phyloP scores from a whole-genome alignment of 2,888 invertebrate genomes.

The Lamellibrachia satsuma region DNA sequence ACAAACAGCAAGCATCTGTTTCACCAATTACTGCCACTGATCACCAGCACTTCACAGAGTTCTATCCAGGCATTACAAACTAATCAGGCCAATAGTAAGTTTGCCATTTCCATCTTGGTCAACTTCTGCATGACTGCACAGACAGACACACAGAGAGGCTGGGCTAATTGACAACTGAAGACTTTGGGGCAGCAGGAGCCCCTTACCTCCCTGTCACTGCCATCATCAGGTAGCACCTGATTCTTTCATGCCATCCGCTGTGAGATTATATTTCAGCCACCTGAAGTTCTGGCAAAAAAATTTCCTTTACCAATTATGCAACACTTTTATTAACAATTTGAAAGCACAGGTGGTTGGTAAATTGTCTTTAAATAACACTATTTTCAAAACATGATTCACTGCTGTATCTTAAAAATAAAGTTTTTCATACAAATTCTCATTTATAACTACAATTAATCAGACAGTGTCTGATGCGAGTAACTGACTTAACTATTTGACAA shows the following conservation, averaged over 20 bases:
- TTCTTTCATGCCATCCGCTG: not conserved
- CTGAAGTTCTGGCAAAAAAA: not conserved
- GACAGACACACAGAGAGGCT: not conserved
- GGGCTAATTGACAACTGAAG: not conserved
- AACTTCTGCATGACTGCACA: slow-evolving; percentile 3
- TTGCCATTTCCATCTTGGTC: not conserved
- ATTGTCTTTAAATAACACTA: not conserved
- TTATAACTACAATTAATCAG: not conserved
- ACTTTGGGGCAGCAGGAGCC: not conserved
- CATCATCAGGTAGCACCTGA: not conserved
- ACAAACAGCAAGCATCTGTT: not conserved
- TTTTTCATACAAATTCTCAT: not conserved
- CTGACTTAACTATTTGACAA: not conserved
- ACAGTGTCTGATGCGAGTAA: not conserved
- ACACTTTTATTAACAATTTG: not conserved
- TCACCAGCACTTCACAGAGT: not conserved
- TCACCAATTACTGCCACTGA: not conserved
- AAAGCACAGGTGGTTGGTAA: not conserved
- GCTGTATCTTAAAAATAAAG: not conserved
- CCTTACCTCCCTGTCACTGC: not conserved
- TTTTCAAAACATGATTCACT: not conserved
- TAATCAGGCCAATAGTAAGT: slow-evolving; percentile 5
- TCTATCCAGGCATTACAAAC: slow-evolving; percentile 1
- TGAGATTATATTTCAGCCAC: not conserved
- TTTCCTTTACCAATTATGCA: not conserved